phyloP scores from a whole-genome alignment of 1,140 invertebrate species.

The Drosophila ambigua region DNA sequence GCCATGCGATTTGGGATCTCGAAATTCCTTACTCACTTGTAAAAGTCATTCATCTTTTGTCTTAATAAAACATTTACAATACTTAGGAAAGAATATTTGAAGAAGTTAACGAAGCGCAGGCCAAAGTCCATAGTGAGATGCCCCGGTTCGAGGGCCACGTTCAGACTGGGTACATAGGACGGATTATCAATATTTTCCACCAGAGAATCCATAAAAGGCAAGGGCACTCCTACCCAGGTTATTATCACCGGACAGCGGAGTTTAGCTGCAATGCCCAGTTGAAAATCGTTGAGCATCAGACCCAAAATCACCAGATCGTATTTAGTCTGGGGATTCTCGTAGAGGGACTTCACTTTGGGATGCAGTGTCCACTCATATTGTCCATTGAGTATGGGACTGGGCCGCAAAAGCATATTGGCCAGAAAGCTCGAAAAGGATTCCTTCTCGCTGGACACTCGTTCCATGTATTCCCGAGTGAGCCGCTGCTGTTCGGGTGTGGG shows the following conservation, averaged over 20 bases:
- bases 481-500: slow-evolving; percentile 30
- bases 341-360: slow-evolving; percentile 53
- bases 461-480: slow-evolving; percentile 30
- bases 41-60: slow-evolving; percentile 12
- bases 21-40: slow-evolving; percentile 5
- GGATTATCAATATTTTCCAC: slow-evolving; percentile 63
- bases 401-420: neutral
- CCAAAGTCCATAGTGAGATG: slow-evolving; percentile 21
- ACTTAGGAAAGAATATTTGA: slow-evolving; percentile 7
- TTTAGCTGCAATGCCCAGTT: slow-evolving; percentile 67
- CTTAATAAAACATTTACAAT: neutral
- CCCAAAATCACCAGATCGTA: slow-evolving; percentile 72
- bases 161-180: slow-evolving; percentile 50
- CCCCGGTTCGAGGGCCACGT: slow-evolving; percentile 18
- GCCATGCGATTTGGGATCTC: neutral
- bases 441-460: slow-evolving; percentile 30
- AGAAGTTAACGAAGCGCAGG: slow-evolving; percentile 9
- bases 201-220: slow-evolving; percentile 22
- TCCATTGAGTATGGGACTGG: slow-evolving; percentile 20
- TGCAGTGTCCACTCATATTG: slow-evolving; percentile 54
- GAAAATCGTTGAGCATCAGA: slow-evolving; percentile 64
- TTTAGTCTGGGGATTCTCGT: slow-evolving; percentile 51
- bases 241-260: slow-evolving; percentile 60
- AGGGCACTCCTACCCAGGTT: slow-evolving; percentile 50
- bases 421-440: slow-evolving; percentile 23